phyloP scores from a whole-genome alignment of 2,113 vertebrate genomes.

The Porphyrio hochstetteri region DNA sequence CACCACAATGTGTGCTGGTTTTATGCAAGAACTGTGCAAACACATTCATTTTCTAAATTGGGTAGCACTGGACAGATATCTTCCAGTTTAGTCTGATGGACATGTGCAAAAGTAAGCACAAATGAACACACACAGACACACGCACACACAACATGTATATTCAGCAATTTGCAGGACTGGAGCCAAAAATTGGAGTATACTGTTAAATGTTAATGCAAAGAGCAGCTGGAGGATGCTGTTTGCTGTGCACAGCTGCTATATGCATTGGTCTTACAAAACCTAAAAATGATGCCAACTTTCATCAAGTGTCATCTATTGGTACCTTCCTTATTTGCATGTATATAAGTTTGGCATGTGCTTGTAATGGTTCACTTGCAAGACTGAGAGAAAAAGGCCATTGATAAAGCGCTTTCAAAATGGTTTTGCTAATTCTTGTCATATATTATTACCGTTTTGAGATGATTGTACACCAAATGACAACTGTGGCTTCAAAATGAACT shows the following conservation, averaged over 20 bases:
- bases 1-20: neutral
- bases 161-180: neutral
- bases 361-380: neutral
- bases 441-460: neutral
- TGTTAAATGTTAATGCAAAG: neutral
- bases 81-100: neutral
- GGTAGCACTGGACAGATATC: neutral
- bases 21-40: neutral
- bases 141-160: too few species aligned
- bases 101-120: neutral
- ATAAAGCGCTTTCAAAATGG: neutral
- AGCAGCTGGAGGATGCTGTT: neutral
- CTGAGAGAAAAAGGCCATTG: neutral
- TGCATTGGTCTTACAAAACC: neutral
- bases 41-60: neutral
- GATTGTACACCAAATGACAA: neutral
- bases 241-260: neutral
- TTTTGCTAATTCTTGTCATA: neutral
- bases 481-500: slow-evolving; percentile 2
- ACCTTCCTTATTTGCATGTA: neutral
- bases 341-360: neutral
- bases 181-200: neutral
- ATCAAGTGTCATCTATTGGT: neutral
- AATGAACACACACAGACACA: neutral
- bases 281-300: neutral